These are phyloP conservation scores for Drosophila longiperda DNA, from an alignment of 2,888 invertebrate species.

Conservation along the genomic window DNA sequence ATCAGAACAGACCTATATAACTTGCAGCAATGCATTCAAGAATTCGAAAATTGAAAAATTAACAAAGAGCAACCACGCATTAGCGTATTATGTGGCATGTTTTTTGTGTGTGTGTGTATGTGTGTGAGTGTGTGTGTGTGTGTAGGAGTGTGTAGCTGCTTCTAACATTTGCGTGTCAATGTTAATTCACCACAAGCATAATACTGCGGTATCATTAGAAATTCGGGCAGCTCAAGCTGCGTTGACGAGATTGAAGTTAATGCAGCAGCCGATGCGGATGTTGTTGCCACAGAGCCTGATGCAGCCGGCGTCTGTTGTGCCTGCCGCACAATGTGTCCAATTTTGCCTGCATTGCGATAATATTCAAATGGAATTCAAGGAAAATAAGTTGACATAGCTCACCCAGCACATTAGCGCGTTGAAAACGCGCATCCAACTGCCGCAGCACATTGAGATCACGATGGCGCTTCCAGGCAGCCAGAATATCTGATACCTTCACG, in stretches of 20 bases:
- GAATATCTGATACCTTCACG: constrained; percentile 80
- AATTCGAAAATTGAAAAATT: constrained; percentile 18
- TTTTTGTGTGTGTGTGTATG: neutral
- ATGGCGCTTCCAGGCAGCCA: constrained; percentile 82
- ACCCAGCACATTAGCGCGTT: constrained; percentile 84
- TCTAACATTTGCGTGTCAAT: constrained; percentile 81
- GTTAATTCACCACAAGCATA: constrained; percentile 83
- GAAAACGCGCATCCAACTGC: constrained; percentile 81
- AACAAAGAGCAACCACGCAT: constrained; percentile 43
- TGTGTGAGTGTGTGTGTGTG: constrained; percentile 8
- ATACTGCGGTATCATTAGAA: constrained; percentile 85
- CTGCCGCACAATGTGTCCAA: constrained; percentile 84
- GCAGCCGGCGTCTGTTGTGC: constrained; percentile 71
- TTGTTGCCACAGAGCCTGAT: constrained; percentile 20
- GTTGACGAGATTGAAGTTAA: constrained; percentile 52
- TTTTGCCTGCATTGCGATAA: constrained; percentile 76
- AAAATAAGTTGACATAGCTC: constrained; percentile 2
- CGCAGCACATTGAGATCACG: constrained; percentile 81
- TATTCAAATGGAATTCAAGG: neutral
- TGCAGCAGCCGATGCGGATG: constrained; percentile 50
- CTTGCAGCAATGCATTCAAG: constrained; percentile 10
- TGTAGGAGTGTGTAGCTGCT: constrained; percentile 17
- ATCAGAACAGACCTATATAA: constrained; percentile 10
- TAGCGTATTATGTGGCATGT: constrained; percentile 26
- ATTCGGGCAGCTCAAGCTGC: constrained; percentile 78